phyloP scores from a whole-genome alignment of 2,888 invertebrate genomes.

The Lithophane semibrunnea region DNA sequence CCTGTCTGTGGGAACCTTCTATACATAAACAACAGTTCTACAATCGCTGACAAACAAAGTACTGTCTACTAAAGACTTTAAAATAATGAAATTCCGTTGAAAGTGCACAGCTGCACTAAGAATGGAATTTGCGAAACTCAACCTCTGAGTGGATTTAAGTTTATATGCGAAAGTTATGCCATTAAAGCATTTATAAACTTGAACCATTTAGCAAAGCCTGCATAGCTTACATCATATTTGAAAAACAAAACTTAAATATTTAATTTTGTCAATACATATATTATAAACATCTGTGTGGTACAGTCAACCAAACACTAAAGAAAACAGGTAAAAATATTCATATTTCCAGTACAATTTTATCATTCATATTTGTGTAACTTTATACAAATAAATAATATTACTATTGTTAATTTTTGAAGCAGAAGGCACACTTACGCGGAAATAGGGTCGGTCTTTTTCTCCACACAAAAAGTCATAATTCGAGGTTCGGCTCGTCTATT shows the following conservation, averaged over 20 bases:
- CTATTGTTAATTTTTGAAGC: background rate
- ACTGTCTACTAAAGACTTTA: background rate
- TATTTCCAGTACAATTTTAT: background rate
- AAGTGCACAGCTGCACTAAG: background rate
- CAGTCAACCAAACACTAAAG: background rate
- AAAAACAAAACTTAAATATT: conserved; percentile 1
- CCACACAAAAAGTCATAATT: too few species aligned
- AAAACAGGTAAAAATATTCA: background rate
- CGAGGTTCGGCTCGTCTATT: too few species aligned
- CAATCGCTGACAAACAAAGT: background rate
- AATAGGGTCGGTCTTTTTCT: too few species aligned
- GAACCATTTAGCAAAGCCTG: background rate
- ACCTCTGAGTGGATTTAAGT: background rate
- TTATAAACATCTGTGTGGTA: background rate
- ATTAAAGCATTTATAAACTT: background rate
- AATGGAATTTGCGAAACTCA: background rate
- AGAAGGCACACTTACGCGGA: background rate
- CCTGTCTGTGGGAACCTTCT: background rate
- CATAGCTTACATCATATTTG: background rate
- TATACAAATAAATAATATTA: too few species aligned
- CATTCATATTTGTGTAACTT: background rate
- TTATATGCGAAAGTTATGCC: background rate
- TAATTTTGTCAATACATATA: background rate
- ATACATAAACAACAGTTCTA: background rate
- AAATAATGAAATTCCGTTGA: background rate